Evolutionary conservation across 2,888 invertebrate species (phyloP).

Genomic region (Opisthograptis luteolata): DNA sequence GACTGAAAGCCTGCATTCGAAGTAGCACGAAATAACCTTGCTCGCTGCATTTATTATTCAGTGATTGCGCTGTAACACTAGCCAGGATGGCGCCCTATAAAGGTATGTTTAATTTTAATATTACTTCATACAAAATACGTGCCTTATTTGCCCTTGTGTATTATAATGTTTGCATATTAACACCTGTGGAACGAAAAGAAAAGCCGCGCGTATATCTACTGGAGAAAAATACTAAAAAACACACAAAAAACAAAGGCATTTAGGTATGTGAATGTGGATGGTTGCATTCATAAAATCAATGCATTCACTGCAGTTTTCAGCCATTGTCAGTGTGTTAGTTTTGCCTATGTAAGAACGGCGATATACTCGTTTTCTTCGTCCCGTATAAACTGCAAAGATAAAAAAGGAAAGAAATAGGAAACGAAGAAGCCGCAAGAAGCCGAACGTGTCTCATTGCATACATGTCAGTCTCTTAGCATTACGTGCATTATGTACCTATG

Average conservation of each 20-base stretch:
- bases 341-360: background rate
- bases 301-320: background rate
- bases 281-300: constrained; percentile 16
- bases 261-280: background rate
- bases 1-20: constrained; percentile 27
- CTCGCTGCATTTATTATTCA: constrained; percentile 79
- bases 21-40: constrained; percentile 62
- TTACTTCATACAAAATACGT: constrained; percentile 33
- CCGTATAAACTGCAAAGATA: background rate
- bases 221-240: background rate
- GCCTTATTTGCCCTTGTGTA: constrained; percentile 13
- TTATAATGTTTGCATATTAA: constrained; percentile 15
- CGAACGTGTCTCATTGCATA: constrained; percentile 6
- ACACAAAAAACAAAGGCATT: background rate
- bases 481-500: too few relatives aligned
- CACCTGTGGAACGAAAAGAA: constrained; percentile 23
- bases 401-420: background rate
- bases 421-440: background rate
- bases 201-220: background rate
- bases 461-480: background rate
- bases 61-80: constrained; percentile 69
- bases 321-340: constrained; percentile 2
- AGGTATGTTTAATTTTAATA: constrained; percentile 62
- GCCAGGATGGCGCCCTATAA: constrained; percentile 78
- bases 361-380: background rate